Evolutionary conservation across 2,113 vertebrate genomes (phyloP).

Genomic region (Urocynchramus pylzowi): DNA sequence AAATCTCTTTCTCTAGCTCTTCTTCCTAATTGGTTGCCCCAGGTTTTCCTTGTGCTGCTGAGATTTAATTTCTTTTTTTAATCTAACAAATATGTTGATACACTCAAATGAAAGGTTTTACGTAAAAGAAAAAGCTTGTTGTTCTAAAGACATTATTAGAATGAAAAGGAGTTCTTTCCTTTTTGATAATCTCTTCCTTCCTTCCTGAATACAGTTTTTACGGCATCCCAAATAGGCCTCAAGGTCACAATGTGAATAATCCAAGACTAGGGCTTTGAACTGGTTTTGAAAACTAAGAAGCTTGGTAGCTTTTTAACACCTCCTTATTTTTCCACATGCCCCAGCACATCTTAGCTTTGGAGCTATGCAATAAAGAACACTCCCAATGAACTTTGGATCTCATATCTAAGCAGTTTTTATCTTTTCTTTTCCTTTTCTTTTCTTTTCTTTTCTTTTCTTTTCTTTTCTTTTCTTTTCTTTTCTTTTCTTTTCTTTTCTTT

Average conservation of each 20-base stretch:
- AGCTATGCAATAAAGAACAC: constrained; percentile 7
- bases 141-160: not conserved
- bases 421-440: not conserved
- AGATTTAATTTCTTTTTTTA: not conserved
- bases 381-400: constrained; percentile 29
- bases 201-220: constrained; percentile 23
- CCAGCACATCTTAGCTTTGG: constrained; percentile 18
- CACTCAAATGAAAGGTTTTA: not conserved
- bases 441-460: rapidly evolving
- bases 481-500: not conserved
- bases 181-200: constrained; percentile 32
- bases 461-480: no score
- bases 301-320: not conserved
- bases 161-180: not conserved
- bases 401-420: not conserved
- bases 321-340: constrained; percentile 23
- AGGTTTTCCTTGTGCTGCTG: not conserved
- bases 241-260: not conserved
- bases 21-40: not conserved
- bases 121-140: not conserved
- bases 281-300: constrained; percentile 8
- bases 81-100: not conserved
- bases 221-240: constrained; percentile 5
- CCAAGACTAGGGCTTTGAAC: constrained; percentile 39
- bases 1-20: not conserved